phyloP scores from a whole-genome alignment of 2,797 vertebrate species.

The Melopsittacus undulatus region DNA sequence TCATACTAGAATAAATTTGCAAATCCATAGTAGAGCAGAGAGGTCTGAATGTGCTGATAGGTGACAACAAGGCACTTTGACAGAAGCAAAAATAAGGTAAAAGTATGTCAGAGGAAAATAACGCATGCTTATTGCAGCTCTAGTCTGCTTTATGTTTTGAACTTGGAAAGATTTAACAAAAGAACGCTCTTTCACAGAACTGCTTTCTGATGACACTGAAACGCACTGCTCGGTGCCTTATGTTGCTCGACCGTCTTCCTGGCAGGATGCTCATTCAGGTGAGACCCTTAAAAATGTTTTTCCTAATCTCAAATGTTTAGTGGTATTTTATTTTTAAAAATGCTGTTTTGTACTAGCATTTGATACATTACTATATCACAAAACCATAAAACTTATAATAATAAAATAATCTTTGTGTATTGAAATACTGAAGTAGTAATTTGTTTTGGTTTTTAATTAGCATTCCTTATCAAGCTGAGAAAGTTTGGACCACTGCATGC shows the following conservation, averaged over 20 bases:
- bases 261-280: constrained; percentile 88
- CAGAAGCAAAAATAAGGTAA: neutral
- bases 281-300: constrained; percentile 48
- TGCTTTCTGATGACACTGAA: constrained; percentile 3
- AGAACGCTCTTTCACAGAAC: constrained; percentile 13
- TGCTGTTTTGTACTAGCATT: neutral
- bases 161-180: neutral
- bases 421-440: constrained; percentile 45
- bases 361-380: neutral
- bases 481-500: constrained; percentile 73
- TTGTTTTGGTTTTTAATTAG: constrained; percentile 76
- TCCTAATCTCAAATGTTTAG: neutral
- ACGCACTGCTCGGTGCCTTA: constrained; percentile 79
- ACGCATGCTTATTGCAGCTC: neutral
- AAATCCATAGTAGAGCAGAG: neutral
- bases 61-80: neutral
- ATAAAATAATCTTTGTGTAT: neutral
- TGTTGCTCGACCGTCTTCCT: constrained; percentile 84
- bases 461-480: constrained; percentile 91
- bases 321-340: neutral
- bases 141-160: neutral
- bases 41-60: neutral
- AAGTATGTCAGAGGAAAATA: neutral
- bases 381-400: neutral
- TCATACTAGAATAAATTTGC: neutral